phyloP scores from a whole-genome alignment of 2,888 invertebrate species.

The Helleia helle region DNA sequence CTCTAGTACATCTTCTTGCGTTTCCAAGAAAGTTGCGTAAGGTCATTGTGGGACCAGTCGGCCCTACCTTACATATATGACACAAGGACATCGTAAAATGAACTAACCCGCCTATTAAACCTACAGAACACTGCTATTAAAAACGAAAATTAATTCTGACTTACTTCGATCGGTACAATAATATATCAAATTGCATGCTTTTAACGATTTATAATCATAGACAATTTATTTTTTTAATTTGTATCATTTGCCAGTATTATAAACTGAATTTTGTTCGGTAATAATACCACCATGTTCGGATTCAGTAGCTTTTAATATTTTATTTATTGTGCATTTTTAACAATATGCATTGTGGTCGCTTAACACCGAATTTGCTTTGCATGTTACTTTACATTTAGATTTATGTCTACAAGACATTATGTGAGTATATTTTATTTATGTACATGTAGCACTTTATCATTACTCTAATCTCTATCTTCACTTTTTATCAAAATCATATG shows the following conservation, averaged over 20 bases:
- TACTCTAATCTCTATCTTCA: slow-evolving; percentile 8
- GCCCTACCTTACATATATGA: slow-evolving; percentile 36
- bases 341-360: neutral
- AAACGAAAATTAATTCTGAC: slow-evolving; percentile 4
- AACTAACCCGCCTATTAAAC: slow-evolving; percentile 22
- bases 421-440: slow-evolving; percentile 4
- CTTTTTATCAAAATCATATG: slow-evolving; percentile 8
- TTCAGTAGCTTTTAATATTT: neutral
- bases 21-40: slow-evolving; percentile 39
- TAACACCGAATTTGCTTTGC: slow-evolving; percentile 4
- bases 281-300: neutral
- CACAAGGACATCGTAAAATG: slow-evolving; percentile 32
- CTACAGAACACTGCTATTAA: slow-evolving; percentile 17
- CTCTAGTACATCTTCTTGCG: slow-evolving; percentile 32
- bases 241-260: neutral
- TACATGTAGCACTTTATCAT: neutral
- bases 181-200: neutral
- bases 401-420: slow-evolving; percentile 10
- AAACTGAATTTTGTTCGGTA: neutral
- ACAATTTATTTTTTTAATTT: neutral
- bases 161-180: neutral
- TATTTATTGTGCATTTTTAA: neutral
- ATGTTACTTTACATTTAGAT: slow-evolving; percentile 1
- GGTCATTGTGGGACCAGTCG: slow-evolving; percentile 29
- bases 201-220: neutral